Percentiles rank a stretch among this genome's conserved stretches.
Evolutionary conservation across 2,113 vertebrate species (phyloP).

Genomic region (Syngnathus typhle): DNA sequence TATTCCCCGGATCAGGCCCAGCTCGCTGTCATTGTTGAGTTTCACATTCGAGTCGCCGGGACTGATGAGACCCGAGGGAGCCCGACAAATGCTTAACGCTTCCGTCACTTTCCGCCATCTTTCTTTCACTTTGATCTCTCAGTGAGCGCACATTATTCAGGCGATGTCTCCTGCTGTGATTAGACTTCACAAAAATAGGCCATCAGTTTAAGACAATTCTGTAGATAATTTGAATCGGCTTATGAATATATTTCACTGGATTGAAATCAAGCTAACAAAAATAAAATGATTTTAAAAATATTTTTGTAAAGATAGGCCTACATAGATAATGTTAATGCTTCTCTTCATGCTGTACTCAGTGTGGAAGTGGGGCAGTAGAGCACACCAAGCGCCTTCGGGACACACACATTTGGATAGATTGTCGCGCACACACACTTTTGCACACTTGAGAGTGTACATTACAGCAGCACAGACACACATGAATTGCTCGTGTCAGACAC

Average conservation of each 20-base stretch:
- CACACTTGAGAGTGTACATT: constrained; percentile 20
- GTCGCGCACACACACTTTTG: not conserved
- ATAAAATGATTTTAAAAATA: too few species aligned
- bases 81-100: constrained; percentile 4
- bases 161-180: constrained; percentile 12
- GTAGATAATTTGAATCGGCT: too few species aligned
- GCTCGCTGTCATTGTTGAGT: constrained; percentile 19
- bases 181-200: constrained; percentile 31
- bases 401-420: constrained; percentile 5
- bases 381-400: constrained; percentile 39
- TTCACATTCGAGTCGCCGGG: constrained; percentile 5
- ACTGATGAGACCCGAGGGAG: constrained; percentile 32
- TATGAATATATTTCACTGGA: too few species aligned
- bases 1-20: constrained; percentile 10
- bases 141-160: constrained; percentile 54
- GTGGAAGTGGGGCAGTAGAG: constrained; percentile 58
- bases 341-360: constrained; percentile 31
- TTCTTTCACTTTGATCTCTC: constrained; percentile 60
- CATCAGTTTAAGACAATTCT: constrained; percentile 17
- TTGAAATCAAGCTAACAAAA: too few species aligned
- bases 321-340: constrained; percentile 16
- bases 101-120: constrained; percentile 30
- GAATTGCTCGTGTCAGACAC: constrained; percentile 33
- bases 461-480: constrained; percentile 26
- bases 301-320: too few species aligned